Evolutionary conservation across 1,140 invertebrate species (phyloP).

Genomic region (Temnothorax curvispinosus): DNA sequence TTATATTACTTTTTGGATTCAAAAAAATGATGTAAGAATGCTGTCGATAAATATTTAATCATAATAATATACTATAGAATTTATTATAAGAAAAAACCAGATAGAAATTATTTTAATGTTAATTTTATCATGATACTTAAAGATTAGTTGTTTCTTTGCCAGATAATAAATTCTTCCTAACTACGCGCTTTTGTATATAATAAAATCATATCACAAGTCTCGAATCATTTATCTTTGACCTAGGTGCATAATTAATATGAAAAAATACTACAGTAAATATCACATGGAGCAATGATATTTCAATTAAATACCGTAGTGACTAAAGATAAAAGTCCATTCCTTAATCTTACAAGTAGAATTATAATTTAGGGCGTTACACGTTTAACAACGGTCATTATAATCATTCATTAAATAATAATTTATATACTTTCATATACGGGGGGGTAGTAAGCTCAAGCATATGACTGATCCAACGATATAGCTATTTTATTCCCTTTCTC

Average conservation of each 20-base stretch:
- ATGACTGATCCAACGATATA: constrained; percentile 86
- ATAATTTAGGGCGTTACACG: constrained; percentile 15
- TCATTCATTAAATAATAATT: constrained; percentile 50
- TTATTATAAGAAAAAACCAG: no score
- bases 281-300: constrained; percentile 74
- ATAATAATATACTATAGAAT: no score
- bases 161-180: constrained; percentile 67
- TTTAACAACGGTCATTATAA: constrained; percentile 31
- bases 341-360: constrained; percentile 46
- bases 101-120: no score
- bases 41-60: background rate
- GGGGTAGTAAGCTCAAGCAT: constrained; percentile 77
- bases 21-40: background rate
- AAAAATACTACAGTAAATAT: constrained; percentile 73
- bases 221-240: constrained; percentile 47
- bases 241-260: constrained; percentile 59
- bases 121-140: constrained; percentile 43
- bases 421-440: constrained; percentile 64
- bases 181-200: constrained; percentile 54
- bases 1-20: background rate
- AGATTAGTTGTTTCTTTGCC: constrained; percentile 35
- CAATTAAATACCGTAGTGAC: constrained; percentile 59
- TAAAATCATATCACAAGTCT: constrained; percentile 73
- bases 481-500: constrained; percentile 91
- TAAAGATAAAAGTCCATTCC: background rate